Conservation (phyloP, 2,113 vertebrate species). For the Polypterus bichir region DNA sequence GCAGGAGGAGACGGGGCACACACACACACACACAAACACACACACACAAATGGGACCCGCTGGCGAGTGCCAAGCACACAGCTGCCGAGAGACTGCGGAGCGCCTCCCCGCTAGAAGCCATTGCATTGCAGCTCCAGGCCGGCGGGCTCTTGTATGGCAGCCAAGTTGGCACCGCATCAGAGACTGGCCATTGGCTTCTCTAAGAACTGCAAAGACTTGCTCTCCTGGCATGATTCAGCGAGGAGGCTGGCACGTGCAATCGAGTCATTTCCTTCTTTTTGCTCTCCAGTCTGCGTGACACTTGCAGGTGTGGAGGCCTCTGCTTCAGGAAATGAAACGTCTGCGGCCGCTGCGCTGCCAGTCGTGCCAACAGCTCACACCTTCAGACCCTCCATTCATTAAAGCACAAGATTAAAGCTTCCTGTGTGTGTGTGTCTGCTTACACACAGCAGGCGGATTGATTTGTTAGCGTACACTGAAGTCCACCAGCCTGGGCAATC, state of each 20-base stretch:
- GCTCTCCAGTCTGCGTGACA: neutral
- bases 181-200: conserved; percentile 48
- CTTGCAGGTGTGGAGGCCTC: too few relatives aligned
- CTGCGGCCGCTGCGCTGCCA: too few relatives aligned
- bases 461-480: too few relatives aligned
- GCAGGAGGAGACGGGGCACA: conserved; percentile 57
- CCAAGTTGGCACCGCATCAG: conserved; percentile 64
- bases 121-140: conserved; percentile 61
- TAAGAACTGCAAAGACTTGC: conserved; percentile 49
- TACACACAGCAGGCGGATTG: neutral
- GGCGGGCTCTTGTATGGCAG: conserved; percentile 40
- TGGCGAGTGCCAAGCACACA: conserved; percentile 80
- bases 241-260: neutral
- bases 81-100: conserved; percentile 59
- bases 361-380: too few relatives aligned
- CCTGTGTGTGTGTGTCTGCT: conserved; percentile 10
- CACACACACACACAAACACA: conserved; percentile 42
- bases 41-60: conserved; percentile 36
- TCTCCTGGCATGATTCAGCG: conserved; percentile 22
- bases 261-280: neutral
- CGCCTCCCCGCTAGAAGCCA: conserved; percentile 54
- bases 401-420: too few relatives aligned
- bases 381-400: too few relatives aligned
- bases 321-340: too few relatives aligned
- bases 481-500: too few relatives aligned